Conservation (phyloP, 2,797 vertebrate genomes). For the Oreonectes daqikongensis region DNA sequence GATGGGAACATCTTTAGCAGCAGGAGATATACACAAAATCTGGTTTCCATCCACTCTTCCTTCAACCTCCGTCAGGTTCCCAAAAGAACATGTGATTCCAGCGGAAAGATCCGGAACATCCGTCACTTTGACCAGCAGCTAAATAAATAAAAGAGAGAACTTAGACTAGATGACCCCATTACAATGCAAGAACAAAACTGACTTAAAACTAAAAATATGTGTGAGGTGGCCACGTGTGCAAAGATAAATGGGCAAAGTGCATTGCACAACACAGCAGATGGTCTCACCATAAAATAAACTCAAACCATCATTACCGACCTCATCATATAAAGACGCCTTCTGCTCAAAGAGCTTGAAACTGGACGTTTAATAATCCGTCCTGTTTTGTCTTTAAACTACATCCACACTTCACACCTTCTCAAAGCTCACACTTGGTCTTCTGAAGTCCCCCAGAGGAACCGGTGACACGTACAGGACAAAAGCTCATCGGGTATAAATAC, state of each 20-base stretch:
- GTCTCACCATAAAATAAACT: constrained; percentile 36
- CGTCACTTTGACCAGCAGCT: constrained; percentile 91
- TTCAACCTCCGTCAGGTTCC: constrained; percentile 92
- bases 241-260: constrained; percentile 6
- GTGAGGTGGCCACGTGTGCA: too few relatives aligned
- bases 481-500: constrained; percentile 74
- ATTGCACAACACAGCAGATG: constrained; percentile 45
- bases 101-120: constrained; percentile 90
- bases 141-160: constrained; percentile 37
- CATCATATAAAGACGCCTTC: constrained; percentile 35
- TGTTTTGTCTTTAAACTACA: constrained; percentile 45
- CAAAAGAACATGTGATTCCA: constrained; percentile 92
- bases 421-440: constrained; percentile 51
- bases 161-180: background rate
- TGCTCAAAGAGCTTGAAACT: constrained; percentile 36
- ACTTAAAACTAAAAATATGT: too few relatives aligned
- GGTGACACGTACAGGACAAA: constrained; percentile 67
- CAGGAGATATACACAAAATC: constrained; percentile 90
- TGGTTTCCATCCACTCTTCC: constrained; percentile 88
- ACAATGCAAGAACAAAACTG: background rate
- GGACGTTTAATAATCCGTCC: constrained; percentile 54
- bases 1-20: constrained; percentile 89
- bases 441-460: constrained; percentile 74
- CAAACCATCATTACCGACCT: constrained; percentile 40
- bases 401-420: constrained; percentile 38